Conservation (phyloP, 2,113 vertebrate genomes). For the Rattus norvegicus region DNA sequence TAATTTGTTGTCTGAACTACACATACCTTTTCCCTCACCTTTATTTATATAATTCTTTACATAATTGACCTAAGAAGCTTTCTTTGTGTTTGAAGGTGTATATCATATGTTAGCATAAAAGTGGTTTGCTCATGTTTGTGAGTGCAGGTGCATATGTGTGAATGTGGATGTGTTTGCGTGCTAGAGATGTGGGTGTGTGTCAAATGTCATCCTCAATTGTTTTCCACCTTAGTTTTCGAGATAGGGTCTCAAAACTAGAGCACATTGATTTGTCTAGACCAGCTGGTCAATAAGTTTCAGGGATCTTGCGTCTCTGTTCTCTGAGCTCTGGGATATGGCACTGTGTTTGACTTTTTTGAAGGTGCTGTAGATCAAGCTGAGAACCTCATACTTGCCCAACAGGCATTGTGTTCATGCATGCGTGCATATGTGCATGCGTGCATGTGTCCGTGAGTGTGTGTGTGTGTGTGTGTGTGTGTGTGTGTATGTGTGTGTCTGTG, state of each 20-base stretch:
- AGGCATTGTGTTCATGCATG: background rate
- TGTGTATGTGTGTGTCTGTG: too few species aligned
- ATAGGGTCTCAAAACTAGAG: background rate
- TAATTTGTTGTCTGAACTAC: background rate
- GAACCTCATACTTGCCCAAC: background rate
- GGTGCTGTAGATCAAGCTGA: background rate
- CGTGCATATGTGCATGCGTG: too few species aligned
- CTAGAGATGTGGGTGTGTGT: background rate
- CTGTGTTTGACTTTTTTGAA: background rate
- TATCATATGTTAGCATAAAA: background rate
- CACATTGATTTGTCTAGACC: too few species aligned
- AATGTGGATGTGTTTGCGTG: background rate
- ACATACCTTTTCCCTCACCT: background rate
- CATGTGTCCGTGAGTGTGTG: too few species aligned
- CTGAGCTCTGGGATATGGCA: background rate
- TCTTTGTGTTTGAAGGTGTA: background rate
- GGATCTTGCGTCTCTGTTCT: background rate
- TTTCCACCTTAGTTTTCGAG: background rate
- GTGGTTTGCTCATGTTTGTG: background rate
- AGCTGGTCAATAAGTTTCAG: too few species aligned
- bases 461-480: too few species aligned
- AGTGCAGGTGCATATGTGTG: background rate
- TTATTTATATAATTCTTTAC: constrained; percentile 12
- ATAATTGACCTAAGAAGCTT: background rate
- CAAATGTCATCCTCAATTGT: background rate